Evolutionary conservation across 2,113 vertebrate species (phyloP), one percentile per base, ranked within the genome.

Genomic region (Eublepharis macularius): DNA sequence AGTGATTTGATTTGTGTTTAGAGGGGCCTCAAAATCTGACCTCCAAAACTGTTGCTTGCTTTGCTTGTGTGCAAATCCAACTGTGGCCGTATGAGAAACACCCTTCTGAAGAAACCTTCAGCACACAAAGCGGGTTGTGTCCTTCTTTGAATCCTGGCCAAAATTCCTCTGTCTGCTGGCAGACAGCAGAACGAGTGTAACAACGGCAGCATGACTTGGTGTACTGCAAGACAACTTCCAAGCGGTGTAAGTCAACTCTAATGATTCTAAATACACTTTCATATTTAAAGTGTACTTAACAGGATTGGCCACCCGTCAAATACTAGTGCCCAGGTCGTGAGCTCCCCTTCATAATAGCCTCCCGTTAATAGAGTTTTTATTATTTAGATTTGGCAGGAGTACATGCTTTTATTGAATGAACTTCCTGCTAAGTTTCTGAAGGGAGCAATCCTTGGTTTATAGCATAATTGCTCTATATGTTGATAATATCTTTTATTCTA

Each of bases 401-500:
- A 3, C 82, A 54, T 79, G 73, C 93, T 94, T 93, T 88, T 91
- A 89, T 91, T 94, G 95, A 93, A 92, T 93, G 95, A 95, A 96
- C 95, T 95, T 96, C 86, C 93, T 92, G 90, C 89, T 84, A 92
- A 96, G 95, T 97, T 96, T 95, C 92, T 81, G 92, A 80, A 57
- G 68, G 47, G 54, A 94, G 93, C 92, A 84, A 12, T 81, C 87
- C 93, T 87, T 93, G 90, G 90, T 93, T 95, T 95, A 93, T 95
- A 94, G 92, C 93, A 95, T 96, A 96, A 96, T 97, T 92, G 94
- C 92, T 93, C 82, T 94, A 82, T 94, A 90, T 93, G 94, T 96
- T 96, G 95, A 91, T 95, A 93, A 91, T 90, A 92, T 96, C 94
- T 96, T 95, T 96, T 96, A 94, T 95, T 92, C 69, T 96, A 95